Evolutionary conservation across 2,888 invertebrate genomes (phyloP).

Genomic region (Melolontha melolontha): DNA sequence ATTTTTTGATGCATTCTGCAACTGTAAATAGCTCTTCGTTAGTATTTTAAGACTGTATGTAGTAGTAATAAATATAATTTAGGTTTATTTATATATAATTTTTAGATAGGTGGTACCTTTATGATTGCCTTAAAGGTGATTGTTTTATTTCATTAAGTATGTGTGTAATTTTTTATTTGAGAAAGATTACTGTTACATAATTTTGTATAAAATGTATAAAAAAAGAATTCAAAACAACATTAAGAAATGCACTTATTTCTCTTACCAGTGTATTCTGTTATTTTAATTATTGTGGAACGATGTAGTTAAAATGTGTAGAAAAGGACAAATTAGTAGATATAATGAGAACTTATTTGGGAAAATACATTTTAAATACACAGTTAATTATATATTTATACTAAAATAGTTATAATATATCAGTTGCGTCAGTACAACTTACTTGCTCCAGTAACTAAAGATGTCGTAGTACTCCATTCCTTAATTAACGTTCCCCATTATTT

Average conservation of each 20-base stretch:
- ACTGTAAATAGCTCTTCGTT: conserved; percentile 53
- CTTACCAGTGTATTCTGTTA: neutral
- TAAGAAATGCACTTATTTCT: neutral
- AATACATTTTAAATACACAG: no score
- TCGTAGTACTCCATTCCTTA: no score
- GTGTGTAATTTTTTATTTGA: conserved; percentile 6
- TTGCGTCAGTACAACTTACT: no score
- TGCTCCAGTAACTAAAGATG: no score
- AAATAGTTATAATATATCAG: no score
- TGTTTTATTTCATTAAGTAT: conserved; percentile 17
- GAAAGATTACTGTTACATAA: conserved; percentile 10
- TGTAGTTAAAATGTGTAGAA: no score
- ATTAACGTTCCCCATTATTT: no score
- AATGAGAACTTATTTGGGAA: no score
- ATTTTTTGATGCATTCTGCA: conserved; percentile 4
- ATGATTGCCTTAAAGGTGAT: conserved; percentile 46
- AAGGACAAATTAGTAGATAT: no score
- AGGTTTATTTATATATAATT: conserved; percentile 41
- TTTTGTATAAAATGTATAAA: conserved; percentile 35
- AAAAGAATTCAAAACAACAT: neutral
- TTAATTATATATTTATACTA: no score
- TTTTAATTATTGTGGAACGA: neutral
- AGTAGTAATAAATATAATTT: conserved; percentile 49
- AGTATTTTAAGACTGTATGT: conserved; percentile 56
- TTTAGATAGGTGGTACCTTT: conserved; percentile 39